Conservation (phyloP, 2,888 invertebrate species). For the Euzetes globulus region DNA sequence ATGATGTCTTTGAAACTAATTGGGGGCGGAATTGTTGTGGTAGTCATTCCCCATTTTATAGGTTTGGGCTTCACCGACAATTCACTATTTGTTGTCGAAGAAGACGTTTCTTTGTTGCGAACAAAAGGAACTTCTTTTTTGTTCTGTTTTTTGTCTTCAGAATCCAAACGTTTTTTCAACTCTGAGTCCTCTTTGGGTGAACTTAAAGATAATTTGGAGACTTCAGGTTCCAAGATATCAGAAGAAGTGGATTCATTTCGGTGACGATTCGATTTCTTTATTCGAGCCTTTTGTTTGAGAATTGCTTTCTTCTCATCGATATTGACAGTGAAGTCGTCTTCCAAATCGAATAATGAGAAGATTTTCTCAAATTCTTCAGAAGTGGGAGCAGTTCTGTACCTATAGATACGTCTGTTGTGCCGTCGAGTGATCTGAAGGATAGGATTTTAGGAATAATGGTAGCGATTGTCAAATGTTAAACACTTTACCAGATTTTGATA, state of each 20-base stretch:
- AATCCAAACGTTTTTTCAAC: not conserved
- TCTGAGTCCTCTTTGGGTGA: not conserved
- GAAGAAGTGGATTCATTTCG: slow-evolving; percentile 31
- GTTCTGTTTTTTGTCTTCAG: not conserved
- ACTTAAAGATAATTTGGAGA: not conserved
- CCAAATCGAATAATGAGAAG: slow-evolving; percentile 9
- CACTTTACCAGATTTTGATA: slow-evolving; percentile 55
- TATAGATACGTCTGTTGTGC: slow-evolving; percentile 61
- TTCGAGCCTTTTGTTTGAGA: slow-evolving; percentile 12
- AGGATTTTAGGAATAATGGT: not conserved
- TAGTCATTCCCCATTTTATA: slow-evolving; percentile 5
- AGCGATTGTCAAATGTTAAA: not conserved
- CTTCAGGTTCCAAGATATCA: slow-evolving; percentile 33
- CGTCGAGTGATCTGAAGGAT: slow-evolving; percentile 52
- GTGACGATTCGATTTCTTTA: slow-evolving; percentile 34
- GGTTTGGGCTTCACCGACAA: not conserved
- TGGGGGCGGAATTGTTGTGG: not conserved
- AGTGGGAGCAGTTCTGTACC: slow-evolving; percentile 57
- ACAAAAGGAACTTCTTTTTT: not conserved
- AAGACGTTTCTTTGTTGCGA: no score
- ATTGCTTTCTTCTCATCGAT: slow-evolving; percentile 36
- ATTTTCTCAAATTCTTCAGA: slow-evolving; percentile 52
- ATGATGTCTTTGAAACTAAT: slow-evolving; percentile 9
- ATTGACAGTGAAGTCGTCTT: slow-evolving; percentile 39
- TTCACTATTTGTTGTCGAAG: no score